Conservation (phyloP, 2,888 invertebrate species). For the Agriotes lineatus region DNA sequence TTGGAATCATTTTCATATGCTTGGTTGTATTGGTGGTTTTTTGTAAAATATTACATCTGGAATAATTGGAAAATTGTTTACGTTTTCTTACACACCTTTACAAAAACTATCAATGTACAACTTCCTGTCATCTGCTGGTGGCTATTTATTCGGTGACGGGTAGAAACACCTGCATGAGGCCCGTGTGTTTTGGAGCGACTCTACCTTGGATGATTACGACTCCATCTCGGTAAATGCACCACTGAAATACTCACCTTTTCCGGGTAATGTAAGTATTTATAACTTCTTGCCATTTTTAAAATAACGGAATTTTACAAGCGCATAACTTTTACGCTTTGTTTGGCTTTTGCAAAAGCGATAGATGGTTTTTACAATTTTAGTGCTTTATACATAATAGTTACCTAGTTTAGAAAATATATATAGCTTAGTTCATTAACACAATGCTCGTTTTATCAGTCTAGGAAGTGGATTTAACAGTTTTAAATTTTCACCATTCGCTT, state of each 20-base stretch:
- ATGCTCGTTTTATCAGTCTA: neutral
- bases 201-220: constrained; percentile 63
- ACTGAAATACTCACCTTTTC: constrained; percentile 63
- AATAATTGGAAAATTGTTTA: constrained; percentile 30
- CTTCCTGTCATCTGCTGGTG: constrained; percentile 60
- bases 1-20: constrained; percentile 30
- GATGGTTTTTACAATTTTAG: constrained; percentile 8
- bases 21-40: constrained; percentile 46
- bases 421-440: neutral
- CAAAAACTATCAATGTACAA: constrained; percentile 56
- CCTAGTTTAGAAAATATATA: neutral
- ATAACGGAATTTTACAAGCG: neutral
- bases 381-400: constrained; percentile 8
- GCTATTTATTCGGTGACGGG: constrained; percentile 56
- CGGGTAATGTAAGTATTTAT: constrained; percentile 63
- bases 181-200: constrained; percentile 71
- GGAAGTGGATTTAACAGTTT: too few relatives aligned
- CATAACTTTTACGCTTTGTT: constrained; percentile 25
- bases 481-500: too few relatives aligned
- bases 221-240: constrained; percentile 62
- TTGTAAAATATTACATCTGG: constrained; percentile 27
- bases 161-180: constrained; percentile 75
- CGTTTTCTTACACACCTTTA: constrained; percentile 34
- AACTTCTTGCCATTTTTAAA: constrained; percentile 28
- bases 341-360: constrained; percentile 22